Base-by-base conservation (phyloP, 2,113 vertebrate genomes). In the Lepus americanus region DNA sequence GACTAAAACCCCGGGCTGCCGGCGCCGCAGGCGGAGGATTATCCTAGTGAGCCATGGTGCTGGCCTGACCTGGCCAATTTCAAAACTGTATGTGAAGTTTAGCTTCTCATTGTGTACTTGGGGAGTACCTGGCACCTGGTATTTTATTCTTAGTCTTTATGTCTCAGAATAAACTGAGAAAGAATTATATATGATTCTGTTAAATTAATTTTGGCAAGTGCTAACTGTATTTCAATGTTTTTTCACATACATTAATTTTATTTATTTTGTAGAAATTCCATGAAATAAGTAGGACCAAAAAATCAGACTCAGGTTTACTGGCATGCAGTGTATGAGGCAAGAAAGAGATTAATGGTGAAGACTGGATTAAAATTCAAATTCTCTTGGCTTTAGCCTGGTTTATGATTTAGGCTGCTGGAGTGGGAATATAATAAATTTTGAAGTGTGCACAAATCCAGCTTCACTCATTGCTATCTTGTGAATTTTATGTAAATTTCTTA, bases 231-330 rank as follows among this genome's bases (percentile, higher is more conserved):
- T 49, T 31, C 23, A 27, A 70, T 69, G 84, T 73, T 53, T 76
- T 92, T 93, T 69, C 19, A 27, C 39, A 31, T 79, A 33, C 74
- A 63, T 90, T 80, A 39, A 69, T 94, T 95, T 94, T 44, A 44
- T 77, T 87, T 92, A 59, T 72, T 93, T 94, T 85, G 72, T 63
- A 61, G 82, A 22, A 66, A 63, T 80, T 88, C 27, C 61, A 44
- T 67, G 63, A 77, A 76, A 87, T 49, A 84, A 72, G 14, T 29
- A 80, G 67, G n/a, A 70, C 44, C 36, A 74, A 76, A 83, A 39
- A 31, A 13, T 9, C 36, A 51, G 7, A 90, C 9, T 5, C 14
- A 44, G 20, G 14, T 64, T 70, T 39, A 76, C 33, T 64, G 61
- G 61, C 8, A 0, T 16, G n/a, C 39, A 11, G 6, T 29, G 17